phyloP scores from a whole-genome alignment of 2,113 vertebrate genomes.

The Odontophorus gujanensis region DNA sequence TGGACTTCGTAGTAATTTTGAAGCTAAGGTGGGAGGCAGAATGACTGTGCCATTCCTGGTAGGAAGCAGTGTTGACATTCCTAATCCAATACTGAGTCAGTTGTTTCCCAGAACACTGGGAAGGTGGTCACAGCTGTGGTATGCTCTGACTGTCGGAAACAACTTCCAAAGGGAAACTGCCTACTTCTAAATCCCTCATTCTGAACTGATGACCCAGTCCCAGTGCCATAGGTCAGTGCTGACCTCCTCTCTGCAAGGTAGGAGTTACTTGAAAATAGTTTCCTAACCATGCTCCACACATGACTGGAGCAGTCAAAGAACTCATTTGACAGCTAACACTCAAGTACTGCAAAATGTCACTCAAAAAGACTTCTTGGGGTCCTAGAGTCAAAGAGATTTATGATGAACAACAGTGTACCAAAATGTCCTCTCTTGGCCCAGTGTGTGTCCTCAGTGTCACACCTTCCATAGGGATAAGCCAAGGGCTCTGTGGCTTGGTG shows the following conservation, averaged over 20 bases:
- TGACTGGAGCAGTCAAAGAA: neutral
- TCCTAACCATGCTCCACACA: neutral
- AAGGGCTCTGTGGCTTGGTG: fast-evolving
- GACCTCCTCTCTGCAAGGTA: neutral
- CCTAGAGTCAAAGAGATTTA: fast-evolving
- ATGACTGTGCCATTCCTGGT: neutral
- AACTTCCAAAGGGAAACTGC: fast-evolving
- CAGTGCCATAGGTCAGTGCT: fast-evolving
- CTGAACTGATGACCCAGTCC: neutral
- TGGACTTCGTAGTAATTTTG: neutral
- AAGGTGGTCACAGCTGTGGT: neutral
- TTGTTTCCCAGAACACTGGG: neutral
- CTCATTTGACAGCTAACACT: fast-evolving
- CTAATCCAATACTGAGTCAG: neutral
- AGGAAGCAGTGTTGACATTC: neutral
- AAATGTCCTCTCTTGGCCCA: fast-evolving
- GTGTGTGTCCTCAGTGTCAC: neutral
- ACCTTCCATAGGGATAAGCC: neutral
- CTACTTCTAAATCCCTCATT: neutral
- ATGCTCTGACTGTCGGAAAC: neutral
- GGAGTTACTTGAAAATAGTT: neutral
- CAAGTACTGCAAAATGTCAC: fast-evolving
- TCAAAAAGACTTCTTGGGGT: neutral
- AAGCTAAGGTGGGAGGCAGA: fast-evolving
- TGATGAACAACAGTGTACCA: fast-evolving